Conservation (phyloP, 2,797 vertebrate species). For the Enteromius paludinosus region DNA sequence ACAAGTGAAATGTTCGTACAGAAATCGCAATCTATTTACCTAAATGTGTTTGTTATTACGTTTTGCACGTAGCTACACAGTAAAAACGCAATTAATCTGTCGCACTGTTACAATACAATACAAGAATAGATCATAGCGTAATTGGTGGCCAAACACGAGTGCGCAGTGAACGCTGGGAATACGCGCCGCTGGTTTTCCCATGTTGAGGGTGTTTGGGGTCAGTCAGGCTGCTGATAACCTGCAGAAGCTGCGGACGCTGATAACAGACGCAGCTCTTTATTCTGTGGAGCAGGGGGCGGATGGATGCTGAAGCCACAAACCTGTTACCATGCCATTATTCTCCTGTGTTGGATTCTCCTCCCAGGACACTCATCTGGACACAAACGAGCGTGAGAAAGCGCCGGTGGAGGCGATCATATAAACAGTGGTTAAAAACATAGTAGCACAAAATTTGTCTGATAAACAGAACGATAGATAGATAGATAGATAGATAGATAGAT, state of each 20-base stretch:
- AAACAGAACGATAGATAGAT: neutral
- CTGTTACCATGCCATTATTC: constrained; percentile 52
- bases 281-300: constrained; percentile 45
- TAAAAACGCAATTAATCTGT: neutral
- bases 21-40: too few species aligned
- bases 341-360: constrained; percentile 47
- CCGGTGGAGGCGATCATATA: neutral
- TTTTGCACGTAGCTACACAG: too few species aligned
- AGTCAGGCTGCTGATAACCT: constrained; percentile 54
- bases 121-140: neutral
- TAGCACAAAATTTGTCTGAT: neutral
- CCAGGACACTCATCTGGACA: constrained; percentile 72
- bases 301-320: constrained; percentile 27
- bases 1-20: too few species aligned
- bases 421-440: neutral
- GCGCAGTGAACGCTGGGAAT: constrained; percentile 65
- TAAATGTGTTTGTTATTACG: too few species aligned
- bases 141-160: neutral
- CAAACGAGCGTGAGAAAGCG: constrained; percentile 71
- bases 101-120: neutral
- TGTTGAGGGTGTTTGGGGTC: constrained; percentile 45
- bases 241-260: constrained; percentile 68
- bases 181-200: constrained; percentile 62
- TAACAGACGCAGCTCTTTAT: constrained; percentile 68
- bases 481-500: neutral